Base-by-base conservation (phyloP, 2,113 vertebrate species). In the Leptosomus discolor region DNA sequence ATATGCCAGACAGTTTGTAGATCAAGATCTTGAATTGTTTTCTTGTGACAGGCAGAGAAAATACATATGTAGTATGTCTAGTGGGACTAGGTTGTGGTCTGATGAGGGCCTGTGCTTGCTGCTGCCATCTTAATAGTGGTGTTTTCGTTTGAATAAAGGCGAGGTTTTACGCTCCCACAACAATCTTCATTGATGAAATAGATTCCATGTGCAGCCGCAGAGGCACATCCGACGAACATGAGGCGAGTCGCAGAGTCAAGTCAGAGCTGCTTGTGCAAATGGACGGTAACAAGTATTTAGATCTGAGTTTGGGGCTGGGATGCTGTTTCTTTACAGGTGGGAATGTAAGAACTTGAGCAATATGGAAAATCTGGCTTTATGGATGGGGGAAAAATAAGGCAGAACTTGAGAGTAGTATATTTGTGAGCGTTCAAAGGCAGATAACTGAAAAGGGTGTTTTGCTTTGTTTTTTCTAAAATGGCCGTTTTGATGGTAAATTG, bases 171-270 rank as follows among this genome's bases (percentile, higher is more conserved):
- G 98, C 98, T 2, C 98, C 98, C 20, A 97, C 98, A 48, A 99
- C 98, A 0, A 98, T 99, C 96, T 99, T 99, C 97, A 98, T 99
- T 69, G 98, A 99, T 45, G 98, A 99, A 97, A 99, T 99, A 36
- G 98, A 99, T 90, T 98, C 98, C 41, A 99, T 99, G 94, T 99
- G 98, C 96, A 98, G 98, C 86, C 98, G 98, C 68, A 97, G 98
- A 88, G 98, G 98, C 85, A 99, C 98, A 0, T 98, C 98, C 1
- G 98, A 99, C 1, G 98, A 99, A 22, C 98, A 99, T 1, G 98
- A 99, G 91, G 98, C 98, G 58, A 99, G 98, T 83, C 98, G 98
- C 85, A 97, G 98, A 95, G 98, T 99, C 93, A 99, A 99, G 96
- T 98, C 98, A 20, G 98, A 99, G 83, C 98, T 99, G 36, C 98